phyloP scores from a whole-genome alignment of 2,797 vertebrate genomes.

The Rhadinocentrus ornatus region DNA sequence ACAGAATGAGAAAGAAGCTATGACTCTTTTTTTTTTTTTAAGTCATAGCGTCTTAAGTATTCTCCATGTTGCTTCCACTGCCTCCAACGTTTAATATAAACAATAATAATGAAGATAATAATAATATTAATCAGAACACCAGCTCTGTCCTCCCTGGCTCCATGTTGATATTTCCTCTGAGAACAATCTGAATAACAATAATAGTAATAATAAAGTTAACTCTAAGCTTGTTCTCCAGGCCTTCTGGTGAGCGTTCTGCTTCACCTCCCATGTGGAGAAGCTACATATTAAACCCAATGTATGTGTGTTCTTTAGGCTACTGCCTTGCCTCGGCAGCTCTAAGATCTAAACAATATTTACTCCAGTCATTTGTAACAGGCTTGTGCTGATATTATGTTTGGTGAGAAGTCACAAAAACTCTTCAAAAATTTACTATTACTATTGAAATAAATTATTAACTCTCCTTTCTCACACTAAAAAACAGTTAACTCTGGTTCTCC shows the following conservation, averaged over 20 bases:
- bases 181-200: constrained; percentile 76
- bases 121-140: constrained; percentile 22
- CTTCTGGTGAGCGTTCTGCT: constrained; percentile 76
- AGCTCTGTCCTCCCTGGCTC: constrained; percentile 34
- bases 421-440: constrained; percentile 30
- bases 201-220: constrained; percentile 77
- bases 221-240: constrained; percentile 38
- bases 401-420: constrained; percentile 28
- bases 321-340: constrained; percentile 67
- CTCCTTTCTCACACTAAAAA: constrained; percentile 6
- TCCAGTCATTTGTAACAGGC: constrained; percentile 60
- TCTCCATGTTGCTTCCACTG: constrained; percentile 23
- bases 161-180: constrained; percentile 54
- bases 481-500: neutral
- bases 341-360: constrained; percentile 75
- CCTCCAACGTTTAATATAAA: constrained; percentile 61
- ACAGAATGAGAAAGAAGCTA: too few species aligned
- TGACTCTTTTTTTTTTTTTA: too few species aligned
- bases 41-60: constrained; percentile 35
- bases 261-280: constrained; percentile 78
- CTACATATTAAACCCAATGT: constrained; percentile 81
- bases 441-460: constrained; percentile 55
- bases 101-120: constrained; percentile 29
- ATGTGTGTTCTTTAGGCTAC: constrained; percentile 71
- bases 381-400: constrained; percentile 61